A percentile compares a stretch with the other conserved stretches of the same genome.
Conservation (phyloP, 1,140 invertebrate genomes). For the Ridgeia piscesae region DNA sequence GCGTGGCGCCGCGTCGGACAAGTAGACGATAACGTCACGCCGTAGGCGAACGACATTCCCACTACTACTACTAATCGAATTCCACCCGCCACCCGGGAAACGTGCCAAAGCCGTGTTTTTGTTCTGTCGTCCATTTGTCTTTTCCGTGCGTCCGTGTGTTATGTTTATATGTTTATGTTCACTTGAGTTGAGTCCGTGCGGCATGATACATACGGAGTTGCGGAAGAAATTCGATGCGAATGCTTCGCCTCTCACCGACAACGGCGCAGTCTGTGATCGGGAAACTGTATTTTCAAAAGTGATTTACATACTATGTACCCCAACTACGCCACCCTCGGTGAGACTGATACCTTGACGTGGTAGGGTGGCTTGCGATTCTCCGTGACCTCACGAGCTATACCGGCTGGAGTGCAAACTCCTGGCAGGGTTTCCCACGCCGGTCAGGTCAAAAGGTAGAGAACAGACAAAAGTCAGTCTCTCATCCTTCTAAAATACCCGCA, state of each 20-base stretch:
- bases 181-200: background rate
- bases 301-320: background rate
- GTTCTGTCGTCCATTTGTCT: background rate
- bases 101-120: background rate
- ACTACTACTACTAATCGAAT: background rate
- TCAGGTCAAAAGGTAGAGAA: background rate
- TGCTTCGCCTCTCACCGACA: background rate
- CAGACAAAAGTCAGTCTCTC: background rate
- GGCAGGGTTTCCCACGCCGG: background rate
- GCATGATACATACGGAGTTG: background rate
- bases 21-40: constrained; percentile 9
- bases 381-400: background rate
- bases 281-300: background rate
- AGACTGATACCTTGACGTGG: constrained; percentile 3
- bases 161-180: background rate
- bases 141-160: background rate
- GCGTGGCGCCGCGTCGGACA: background rate
- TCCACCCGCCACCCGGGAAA: background rate
- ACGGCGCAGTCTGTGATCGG: background rate
- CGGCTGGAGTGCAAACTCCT: background rate
- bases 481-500: background rate
- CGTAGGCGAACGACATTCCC: background rate
- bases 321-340: background rate
- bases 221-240: background rate
- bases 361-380: background rate